phyloP scores from a whole-genome alignment of 2,797 vertebrate genomes.

The Gallinago stenura region DNA sequence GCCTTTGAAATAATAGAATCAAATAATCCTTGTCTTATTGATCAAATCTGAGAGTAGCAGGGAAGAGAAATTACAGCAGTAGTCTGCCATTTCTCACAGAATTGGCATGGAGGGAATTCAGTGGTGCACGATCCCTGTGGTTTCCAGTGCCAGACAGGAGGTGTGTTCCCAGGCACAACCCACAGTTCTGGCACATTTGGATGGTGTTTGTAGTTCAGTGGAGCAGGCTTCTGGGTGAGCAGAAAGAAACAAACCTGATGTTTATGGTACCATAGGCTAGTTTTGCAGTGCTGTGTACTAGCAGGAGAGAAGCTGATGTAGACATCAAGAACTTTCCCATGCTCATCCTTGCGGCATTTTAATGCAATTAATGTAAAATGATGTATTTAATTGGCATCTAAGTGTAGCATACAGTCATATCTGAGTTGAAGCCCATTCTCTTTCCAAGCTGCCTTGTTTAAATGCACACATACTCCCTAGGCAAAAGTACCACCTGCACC shows the following conservation, averaged over 20 bases:
- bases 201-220: neutral
- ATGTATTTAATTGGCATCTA: neutral
- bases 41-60: neutral
- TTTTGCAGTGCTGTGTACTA: neutral
- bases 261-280: neutral
- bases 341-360: neutral
- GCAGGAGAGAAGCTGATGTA: neutral
- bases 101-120: neutral
- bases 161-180: neutral
- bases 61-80: neutral
- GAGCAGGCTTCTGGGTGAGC: neutral
- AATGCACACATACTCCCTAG: neutral
- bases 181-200: neutral
- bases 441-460: neutral
- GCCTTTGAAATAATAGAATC: neutral
- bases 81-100: neutral
- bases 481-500: neutral
- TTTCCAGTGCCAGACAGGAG: neutral
- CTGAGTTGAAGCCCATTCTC: neutral
- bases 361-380: neutral
- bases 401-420: rapidly evolving
- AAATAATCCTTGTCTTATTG: neutral
- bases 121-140: neutral
- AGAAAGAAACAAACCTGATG: neutral
- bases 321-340: neutral